Base-by-base conservation (phyloP, 2,113 vertebrate genomes). In the Pomatorhinus ruficollis region DNA sequence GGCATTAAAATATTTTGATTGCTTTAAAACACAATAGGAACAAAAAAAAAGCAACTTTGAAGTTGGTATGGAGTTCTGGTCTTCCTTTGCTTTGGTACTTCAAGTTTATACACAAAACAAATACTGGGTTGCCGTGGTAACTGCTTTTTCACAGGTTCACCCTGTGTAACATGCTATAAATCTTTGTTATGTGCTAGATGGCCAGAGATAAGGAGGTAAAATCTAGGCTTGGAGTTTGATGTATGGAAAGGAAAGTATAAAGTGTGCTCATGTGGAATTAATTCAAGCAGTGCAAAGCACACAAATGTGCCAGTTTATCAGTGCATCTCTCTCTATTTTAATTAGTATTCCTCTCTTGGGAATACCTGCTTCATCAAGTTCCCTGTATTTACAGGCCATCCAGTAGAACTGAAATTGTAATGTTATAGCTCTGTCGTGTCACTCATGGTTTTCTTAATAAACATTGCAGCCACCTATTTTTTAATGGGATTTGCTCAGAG, bases 61-160 rank as follows among this genome's bases (percentile, higher is more conserved):
- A 97, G 90, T 84, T 68, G 50, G 15, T 11, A 8, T 81, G 35
- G 66, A 84, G 49, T 90, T 94, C 30, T 76, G 35, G 68, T 44
- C 86, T 83, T 89, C 54, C 70, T 91, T 79, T 37, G 69, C 52
- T 69, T 96, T 6, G 14, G 63, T 80, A 44, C 56, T 31, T 77
- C 47, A 66, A 83, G 90, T 96, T 96, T 97, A 89, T 89, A 91
- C n/a, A 83, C 60, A 92, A 91, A 93, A 96, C 49, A 91, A 97
- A 69, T 79, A 77, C 69, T 88, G 44, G 25, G 95, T 98, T 98
- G 91, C 92, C 89, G 85, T 89, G 76, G 94, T 56, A 97, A 98
- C 97, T 87, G 61, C 60, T 93, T 95, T 96, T 93, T 77, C 93
- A 78, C 96, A 83, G 77, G 54, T 89, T 94, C 84, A 59, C 88